Evolutionary conservation across 2,888 invertebrate species (phyloP).

Genomic region (Fragum sueziense): DNA sequence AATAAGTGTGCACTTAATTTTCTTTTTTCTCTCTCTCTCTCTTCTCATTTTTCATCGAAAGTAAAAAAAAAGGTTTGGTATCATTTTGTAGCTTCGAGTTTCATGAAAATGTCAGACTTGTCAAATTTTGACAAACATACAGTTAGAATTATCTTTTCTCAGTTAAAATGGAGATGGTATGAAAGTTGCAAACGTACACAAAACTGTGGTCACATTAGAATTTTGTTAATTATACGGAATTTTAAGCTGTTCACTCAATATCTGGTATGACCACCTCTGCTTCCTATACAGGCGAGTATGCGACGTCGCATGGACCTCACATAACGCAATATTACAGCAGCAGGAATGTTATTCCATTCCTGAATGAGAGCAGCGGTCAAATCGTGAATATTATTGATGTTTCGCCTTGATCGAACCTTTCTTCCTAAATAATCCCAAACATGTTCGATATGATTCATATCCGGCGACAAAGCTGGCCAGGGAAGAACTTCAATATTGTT

Average conservation of each 20-base stretch:
- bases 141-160: not conserved
- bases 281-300: too few species aligned
- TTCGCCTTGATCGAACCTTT: too few species aligned
- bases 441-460: constrained; percentile 28
- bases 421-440: too few species aligned
- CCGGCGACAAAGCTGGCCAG: constrained; percentile 25
- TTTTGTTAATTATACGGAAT: not conserved
- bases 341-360: too few species aligned
- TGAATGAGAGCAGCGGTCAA: too few species aligned
- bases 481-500: constrained; percentile 16
- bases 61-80: not conserved
- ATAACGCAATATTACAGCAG: too few species aligned
- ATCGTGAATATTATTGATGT: too few species aligned
- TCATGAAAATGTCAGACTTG: not conserved
- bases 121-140: not conserved
- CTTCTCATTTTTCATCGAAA: not conserved
- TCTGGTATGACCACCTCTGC: constrained; percentile 22
- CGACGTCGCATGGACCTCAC: too few species aligned
- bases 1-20: too few species aligned
- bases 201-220: not conserved
- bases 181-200: not conserved
- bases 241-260: not conserved
- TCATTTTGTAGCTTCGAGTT: not conserved
- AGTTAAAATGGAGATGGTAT: not conserved
- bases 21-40: too few species aligned